Conservation (phyloP, 2,888 invertebrate species). For the Coecobrya sp. region DNA sequence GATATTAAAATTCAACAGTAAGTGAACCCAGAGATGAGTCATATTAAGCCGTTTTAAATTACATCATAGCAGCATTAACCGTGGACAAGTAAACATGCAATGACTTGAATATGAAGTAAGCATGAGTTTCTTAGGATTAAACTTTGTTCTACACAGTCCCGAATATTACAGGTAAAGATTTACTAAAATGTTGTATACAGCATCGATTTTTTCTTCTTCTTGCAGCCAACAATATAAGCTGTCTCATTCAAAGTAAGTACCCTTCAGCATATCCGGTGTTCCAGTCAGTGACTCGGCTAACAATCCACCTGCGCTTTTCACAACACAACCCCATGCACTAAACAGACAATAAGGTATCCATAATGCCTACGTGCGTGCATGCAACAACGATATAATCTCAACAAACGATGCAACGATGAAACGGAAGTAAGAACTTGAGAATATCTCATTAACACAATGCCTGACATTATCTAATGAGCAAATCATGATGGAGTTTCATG, state of each 20-base stretch:
- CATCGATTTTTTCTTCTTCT: background rate
- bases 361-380: background rate
- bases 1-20: background rate
- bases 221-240: constrained; percentile 14
- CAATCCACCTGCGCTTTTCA: background rate
- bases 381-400: constrained; percentile 34
- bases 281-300: constrained; percentile 67
- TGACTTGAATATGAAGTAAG: too few relatives aligned
- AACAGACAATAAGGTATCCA: background rate
- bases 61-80: background rate
- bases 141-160: too few relatives aligned
- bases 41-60: background rate
- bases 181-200: constrained; percentile 15
- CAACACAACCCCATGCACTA: background rate
- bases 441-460: constrained; percentile 66
- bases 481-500: constrained; percentile 47
- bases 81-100: too few relatives aligned
- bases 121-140: too few relatives aligned
- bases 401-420: constrained; percentile 53
- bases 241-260: constrained; percentile 42
- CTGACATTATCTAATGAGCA: constrained; percentile 46
- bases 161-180: background rate
- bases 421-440: constrained; percentile 66
- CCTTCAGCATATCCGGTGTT: constrained; percentile 66
- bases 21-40: background rate